Percentiles rank a stretch among this genome's conserved stretches.
phyloP scores from a whole-genome alignment of 2,888 invertebrate species.

The Julus scandinavius region DNA sequence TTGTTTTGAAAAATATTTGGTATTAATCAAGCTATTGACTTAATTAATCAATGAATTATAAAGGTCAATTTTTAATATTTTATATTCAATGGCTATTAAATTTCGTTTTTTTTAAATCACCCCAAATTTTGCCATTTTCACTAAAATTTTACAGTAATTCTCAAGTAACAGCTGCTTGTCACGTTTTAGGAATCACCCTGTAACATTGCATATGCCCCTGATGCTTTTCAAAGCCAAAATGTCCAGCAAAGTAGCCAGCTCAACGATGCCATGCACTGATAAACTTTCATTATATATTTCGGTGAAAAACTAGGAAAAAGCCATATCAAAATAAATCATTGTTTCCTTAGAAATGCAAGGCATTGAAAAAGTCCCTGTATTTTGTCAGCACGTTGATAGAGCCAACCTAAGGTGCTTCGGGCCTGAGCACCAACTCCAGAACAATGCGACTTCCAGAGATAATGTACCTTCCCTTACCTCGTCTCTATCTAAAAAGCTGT shows the following conservation, averaged over 20 bases:
- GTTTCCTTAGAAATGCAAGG: slow-evolving; percentile 2
- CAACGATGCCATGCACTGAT: neutral
- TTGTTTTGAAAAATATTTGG: too few species aligned
- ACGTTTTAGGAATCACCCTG: neutral
- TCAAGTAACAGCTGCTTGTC: too few species aligned
- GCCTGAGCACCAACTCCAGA: neutral
- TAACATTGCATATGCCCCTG: neutral
- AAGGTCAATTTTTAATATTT: too few species aligned
- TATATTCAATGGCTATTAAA: too few species aligned
- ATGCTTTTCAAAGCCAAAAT: neutral
- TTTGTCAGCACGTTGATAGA: neutral
- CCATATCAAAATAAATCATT: slow-evolving; percentile 1
- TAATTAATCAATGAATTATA: too few species aligned
- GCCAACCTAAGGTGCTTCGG: too few species aligned
- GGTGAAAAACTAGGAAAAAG: slow-evolving; percentile 7
- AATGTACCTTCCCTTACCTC: neutral
- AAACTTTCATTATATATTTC: neutral
- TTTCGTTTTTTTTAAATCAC: too few species aligned
- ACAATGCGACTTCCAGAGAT: neutral
- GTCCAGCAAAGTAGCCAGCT: neutral
- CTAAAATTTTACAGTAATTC: too few species aligned
- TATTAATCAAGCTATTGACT: too few species aligned
- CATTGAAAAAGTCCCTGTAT: neutral
- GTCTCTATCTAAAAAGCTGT: neutral
- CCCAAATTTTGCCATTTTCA: too few species aligned